A percentile compares a stretch with the other conserved stretches of the same genome.
Conservation (phyloP, 2,888 invertebrate genomes). For the Coleophora flavipennella region DNA sequence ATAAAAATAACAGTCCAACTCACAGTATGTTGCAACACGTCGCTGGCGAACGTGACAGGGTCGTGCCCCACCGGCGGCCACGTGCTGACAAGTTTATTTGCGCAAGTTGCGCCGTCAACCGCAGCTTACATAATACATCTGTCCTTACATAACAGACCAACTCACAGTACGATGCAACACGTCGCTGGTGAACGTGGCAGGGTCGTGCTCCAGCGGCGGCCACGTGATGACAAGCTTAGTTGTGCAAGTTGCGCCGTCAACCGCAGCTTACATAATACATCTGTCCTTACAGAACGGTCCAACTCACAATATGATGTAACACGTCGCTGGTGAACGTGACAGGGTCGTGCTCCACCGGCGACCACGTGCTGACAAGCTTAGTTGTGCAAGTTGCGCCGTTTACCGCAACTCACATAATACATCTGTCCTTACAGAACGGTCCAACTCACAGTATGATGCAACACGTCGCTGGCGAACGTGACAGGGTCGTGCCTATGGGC, state of each 20-base stretch:
- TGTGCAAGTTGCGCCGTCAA: slow-evolving; percentile 31
- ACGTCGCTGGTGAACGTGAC: too few relatives aligned
- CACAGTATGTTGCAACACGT: slow-evolving; percentile 75
- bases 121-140: too few relatives aligned
- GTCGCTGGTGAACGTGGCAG: too few relatives aligned
- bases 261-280: too few relatives aligned
- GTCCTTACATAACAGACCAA: too few relatives aligned
- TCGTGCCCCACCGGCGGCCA: slow-evolving; percentile 78
- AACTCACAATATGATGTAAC: too few relatives aligned
- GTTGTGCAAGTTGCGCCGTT: slow-evolving; percentile 30
- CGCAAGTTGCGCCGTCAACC: slow-evolving; percentile 27
- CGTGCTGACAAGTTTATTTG: slow-evolving; percentile 24
- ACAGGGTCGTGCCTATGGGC: slow-evolving; percentile 74
- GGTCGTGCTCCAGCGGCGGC: slow-evolving; percentile 78
- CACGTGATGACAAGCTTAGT: slow-evolving; percentile 32
- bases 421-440: too few relatives aligned
- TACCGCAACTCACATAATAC: too few relatives aligned
- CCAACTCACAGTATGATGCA: slow-evolving; percentile 62
- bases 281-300: too few relatives aligned
- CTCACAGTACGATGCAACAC: too few relatives aligned
- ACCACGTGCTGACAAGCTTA: slow-evolving; percentile 26
- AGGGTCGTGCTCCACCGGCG: too few relatives aligned
- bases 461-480: slow-evolving; percentile 78
- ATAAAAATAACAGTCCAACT: neutral
- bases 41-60: slow-evolving; percentile 76